phyloP scores from a whole-genome alignment of 2,888 invertebrate species.

The Ochlodes sylvanus region DNA sequence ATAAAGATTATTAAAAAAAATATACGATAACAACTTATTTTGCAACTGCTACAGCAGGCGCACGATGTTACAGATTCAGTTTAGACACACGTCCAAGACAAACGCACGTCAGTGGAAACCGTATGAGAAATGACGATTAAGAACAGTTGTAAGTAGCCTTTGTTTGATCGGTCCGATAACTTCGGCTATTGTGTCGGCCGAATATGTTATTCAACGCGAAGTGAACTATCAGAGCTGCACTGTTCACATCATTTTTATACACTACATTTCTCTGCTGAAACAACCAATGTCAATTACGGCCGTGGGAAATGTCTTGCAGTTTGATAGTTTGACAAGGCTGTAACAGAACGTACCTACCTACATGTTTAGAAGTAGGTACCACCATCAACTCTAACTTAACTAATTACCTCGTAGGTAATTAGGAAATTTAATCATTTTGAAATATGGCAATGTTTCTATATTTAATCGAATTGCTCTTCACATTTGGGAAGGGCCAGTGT shows the following conservation, averaged over 20 bases:
- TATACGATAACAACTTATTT: conserved; percentile 21
- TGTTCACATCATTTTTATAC: conserved; percentile 36
- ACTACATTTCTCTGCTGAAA: conserved; percentile 27
- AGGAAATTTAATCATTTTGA: too few relatives aligned
- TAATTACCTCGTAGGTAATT: too few relatives aligned
- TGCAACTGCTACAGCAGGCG: conserved; percentile 48
- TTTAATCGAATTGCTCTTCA: too few relatives aligned
- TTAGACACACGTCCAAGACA: conserved; percentile 61
- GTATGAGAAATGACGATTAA: conserved; percentile 84
- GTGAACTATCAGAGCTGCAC: conserved; percentile 38
- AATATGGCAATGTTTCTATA: too few relatives aligned
- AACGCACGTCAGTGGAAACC: conserved; percentile 72
- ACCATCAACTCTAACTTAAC: too few relatives aligned
- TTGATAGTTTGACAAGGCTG: not conserved
- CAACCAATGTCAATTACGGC: conserved; percentile 2
- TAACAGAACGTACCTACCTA: not conserved
- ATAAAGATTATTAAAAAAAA: too few relatives aligned
- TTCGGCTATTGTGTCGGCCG: conserved; percentile 65
- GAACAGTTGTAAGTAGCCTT: conserved; percentile 83
- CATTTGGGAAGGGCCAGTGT: too few relatives aligned
- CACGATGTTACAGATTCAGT: conserved; percentile 57
- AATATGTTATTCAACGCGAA: conserved; percentile 57
- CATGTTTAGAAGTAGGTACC: not conserved
- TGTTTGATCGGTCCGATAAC: conserved; percentile 77
- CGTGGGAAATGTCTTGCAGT: conserved; percentile 22